These are phyloP conservation scores for Acromyrmex heyeri DNA, from an alignment of 1,140 invertebrate genomes.

Conservation along the genomic window DNA sequence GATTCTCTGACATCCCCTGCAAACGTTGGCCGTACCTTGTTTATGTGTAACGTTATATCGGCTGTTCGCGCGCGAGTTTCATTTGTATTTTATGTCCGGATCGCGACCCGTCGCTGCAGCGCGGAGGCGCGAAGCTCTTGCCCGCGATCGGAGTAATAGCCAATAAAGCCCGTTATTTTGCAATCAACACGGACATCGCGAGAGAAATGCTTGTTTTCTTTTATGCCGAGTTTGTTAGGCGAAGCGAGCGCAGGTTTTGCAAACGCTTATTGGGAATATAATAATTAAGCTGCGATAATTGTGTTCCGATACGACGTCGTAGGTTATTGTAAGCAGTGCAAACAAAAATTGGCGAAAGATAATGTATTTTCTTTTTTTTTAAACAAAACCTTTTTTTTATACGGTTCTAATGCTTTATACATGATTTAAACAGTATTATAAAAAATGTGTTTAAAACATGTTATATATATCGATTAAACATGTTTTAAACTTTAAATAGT, in stretches of 20 bases:
- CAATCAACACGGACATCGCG: conserved; percentile 41
- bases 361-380: no score
- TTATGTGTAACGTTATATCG: conserved; percentile 66
- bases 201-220: conserved; percentile 62
- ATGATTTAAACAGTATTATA: no score
- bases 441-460: no score
- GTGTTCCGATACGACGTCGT: neutral
- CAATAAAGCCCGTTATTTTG: conserved; percentile 66
- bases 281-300: conserved; percentile 41
- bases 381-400: no score
- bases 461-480: no score
- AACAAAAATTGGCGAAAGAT: neutral
- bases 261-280: conserved; percentile 47
- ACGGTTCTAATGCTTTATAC: no score
- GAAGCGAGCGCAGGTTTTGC: neutral
- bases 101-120: conserved; percentile 1
- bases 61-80: conserved; percentile 25
- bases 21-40: conserved; percentile 31
- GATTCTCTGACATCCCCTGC: conserved; percentile 16
- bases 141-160: conserved; percentile 55
- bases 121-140: conserved; percentile 37
- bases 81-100: conserved; percentile 48
- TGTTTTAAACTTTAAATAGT: no score
- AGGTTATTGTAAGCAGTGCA: neutral
- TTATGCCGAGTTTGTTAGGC: conserved; percentile 18